Conservation (phyloP, 2,797 vertebrate genomes). For the Ctenopoma multispine region DNA sequence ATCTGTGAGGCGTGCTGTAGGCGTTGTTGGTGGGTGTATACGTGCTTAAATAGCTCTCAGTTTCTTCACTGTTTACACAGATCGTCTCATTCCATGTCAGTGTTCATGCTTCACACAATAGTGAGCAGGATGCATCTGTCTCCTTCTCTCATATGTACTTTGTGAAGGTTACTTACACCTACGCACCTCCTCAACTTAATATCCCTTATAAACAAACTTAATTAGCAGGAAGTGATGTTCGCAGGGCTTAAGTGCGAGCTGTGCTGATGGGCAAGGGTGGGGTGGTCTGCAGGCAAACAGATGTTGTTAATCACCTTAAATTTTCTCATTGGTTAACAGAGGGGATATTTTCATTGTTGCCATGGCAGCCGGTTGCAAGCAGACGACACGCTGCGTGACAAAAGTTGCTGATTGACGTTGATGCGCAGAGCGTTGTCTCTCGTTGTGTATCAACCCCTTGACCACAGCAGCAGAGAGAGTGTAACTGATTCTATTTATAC, state of each 20-base stretch:
- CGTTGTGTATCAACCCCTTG: constrained; percentile 4
- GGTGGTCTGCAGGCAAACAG: constrained; percentile 43
- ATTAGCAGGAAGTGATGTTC: constrained; percentile 76
- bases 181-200: constrained; percentile 79
- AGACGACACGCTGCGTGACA: constrained; percentile 23
- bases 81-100: constrained; percentile 66
- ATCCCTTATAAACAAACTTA: constrained; percentile 82
- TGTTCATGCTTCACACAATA: constrained; percentile 54
- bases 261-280: constrained; percentile 22
- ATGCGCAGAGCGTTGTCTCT: neutral
- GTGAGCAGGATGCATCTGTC: constrained; percentile 38
- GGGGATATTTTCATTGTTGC: constrained; percentile 55
- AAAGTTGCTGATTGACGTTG: constrained; percentile 47
- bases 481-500: constrained; percentile 55
- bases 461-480: neutral
- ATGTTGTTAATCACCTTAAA: constrained; percentile 65
- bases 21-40: constrained; percentile 38
- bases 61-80: constrained; percentile 56
- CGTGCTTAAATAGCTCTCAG: constrained; percentile 56
- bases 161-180: constrained; percentile 81
- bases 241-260: constrained; percentile 55
- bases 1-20: constrained; percentile 26
- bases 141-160: constrained; percentile 57
- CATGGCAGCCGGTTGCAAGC: constrained; percentile 37
- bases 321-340: constrained; percentile 47